Conservation (phyloP, 2,113 vertebrate genomes). For the Scomber colias region DNA sequence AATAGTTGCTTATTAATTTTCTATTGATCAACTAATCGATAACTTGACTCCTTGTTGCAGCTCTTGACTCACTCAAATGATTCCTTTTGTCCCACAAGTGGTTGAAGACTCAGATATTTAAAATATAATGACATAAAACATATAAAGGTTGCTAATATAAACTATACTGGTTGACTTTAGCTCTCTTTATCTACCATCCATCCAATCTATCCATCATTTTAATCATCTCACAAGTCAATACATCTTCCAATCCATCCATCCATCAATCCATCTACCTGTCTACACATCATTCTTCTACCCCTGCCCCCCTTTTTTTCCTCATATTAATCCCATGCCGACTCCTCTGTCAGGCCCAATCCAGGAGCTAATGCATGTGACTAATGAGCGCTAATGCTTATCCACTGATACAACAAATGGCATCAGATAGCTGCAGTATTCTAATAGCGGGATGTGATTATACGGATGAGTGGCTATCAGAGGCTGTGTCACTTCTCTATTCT, state of each 20-base stretch:
- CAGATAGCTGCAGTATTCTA: slow-evolving; percentile 70
- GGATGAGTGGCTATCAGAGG: slow-evolving; percentile 64
- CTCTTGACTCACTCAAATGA: too few relatives aligned
- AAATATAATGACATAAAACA: too few relatives aligned
- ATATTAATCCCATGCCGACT: slow-evolving; percentile 52
- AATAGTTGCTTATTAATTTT: too few relatives aligned
- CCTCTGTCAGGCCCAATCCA: slow-evolving; percentile 65
- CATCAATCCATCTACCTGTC: slow-evolving; percentile 8
- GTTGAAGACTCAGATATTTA: too few relatives aligned
- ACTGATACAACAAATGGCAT: slow-evolving; percentile 76
- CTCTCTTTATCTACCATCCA: slow-evolving; percentile 2
- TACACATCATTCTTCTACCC: neutral
- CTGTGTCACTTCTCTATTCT: slow-evolving; percentile 57
- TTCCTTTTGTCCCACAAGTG: too few relatives aligned
- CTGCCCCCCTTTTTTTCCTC: neutral
- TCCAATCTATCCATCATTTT: slow-evolving; percentile 21
- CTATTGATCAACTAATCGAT: too few relatives aligned
- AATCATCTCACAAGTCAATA: slow-evolving; percentile 30
- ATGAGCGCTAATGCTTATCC: slow-evolving; percentile 76
- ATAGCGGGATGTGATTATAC: slow-evolving; percentile 72
- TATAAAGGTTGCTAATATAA: too few relatives aligned
- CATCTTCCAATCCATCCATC: slow-evolving; percentile 15
- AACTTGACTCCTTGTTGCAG: too few relatives aligned
- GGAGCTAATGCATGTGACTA: slow-evolving; percentile 76
- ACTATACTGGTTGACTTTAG: neutral